Evolutionary conservation across 2,888 invertebrate genomes (phyloP), one percentile per base, ranked within the genome.

Genomic region (Aspidapion aeneum): DNA sequence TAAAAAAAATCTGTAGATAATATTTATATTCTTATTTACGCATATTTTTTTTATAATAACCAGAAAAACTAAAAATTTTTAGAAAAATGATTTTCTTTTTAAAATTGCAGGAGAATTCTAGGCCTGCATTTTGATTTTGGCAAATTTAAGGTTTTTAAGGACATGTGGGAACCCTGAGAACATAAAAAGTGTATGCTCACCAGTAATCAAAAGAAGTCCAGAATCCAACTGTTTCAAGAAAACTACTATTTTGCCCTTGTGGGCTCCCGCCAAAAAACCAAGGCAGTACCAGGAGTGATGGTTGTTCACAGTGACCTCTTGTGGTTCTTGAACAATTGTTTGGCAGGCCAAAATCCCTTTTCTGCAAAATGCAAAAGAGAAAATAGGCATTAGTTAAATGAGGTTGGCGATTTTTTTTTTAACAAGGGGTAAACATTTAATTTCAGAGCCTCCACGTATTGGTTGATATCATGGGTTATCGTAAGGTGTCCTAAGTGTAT

Each of bases 181-280:
- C n/a, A n/a, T n/a, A n/a, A n/a, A n/a, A n/a, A n/a, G n/a, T n/a
- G n/a, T n/a, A n/a, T 19, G 65, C 70, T 71, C 68, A 75, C 93
- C 98, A 66, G 94, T 97, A 63, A 99, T 90, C 48, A 99, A 87
- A 69, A 99, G 84, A 51, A 99, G 87, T 5, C 98, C 98, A 72
- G 94, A 93, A 64, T 86, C 83, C 68, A 99, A 84, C 61, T 82
- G 80, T 78, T 96, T 98, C 50, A 99, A 83, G 71, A 98, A 88
- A 67, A 99, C 91, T 21, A 98, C 98, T 55, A 98, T 89, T 85
- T 98, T 98, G 80, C 99, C 99, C 75, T 96, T 94, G 79, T 99
- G 98, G 66, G 90, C 86, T 64, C 99, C 98, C 70, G 98, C 98
- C 69, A 99, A 67, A 99, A 81, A 76, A 99, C 96, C 71, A 95